Percentiles rank a stretch among this genome's conserved stretches.
phyloP scores from a whole-genome alignment of 2,888 invertebrate genomes.

The Malthinus seriepunctatus region DNA sequence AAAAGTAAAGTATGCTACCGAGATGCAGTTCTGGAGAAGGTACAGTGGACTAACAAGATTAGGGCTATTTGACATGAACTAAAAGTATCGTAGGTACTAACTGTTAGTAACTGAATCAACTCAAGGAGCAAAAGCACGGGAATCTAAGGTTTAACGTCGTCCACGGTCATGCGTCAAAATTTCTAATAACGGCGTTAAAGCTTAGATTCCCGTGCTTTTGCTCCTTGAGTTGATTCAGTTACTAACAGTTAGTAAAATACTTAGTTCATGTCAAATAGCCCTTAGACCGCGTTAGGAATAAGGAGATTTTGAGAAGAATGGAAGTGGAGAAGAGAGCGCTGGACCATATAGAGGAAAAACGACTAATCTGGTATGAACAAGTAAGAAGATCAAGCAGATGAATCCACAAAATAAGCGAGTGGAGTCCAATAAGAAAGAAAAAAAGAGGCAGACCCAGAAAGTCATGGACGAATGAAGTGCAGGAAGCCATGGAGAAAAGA shows the following conservation, averaged over 20 bases:
- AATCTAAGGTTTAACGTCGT: no score
- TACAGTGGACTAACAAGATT: background rate
- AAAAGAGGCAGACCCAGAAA: background rate
- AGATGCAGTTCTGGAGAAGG: slow-evolving; percentile 1
- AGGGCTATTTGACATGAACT: no score
- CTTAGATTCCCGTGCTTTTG: no score
- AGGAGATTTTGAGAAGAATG: slow-evolving; percentile 6
- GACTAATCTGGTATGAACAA: slow-evolving; percentile 7
- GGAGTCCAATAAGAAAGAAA: background rate
- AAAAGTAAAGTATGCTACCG: background rate
- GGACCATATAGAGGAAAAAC: slow-evolving; percentile 1
- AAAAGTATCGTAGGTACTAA: no score
- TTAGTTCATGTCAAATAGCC: no score
- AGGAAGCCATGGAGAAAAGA: background rate
- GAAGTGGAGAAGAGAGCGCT: background rate
- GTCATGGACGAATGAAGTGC: background rate
- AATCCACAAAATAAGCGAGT: background rate
- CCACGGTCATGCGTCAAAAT: no score
- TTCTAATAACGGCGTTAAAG: no score
- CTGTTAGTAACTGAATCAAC: no score
- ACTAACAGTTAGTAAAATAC: no score
- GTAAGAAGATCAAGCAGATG: background rate
- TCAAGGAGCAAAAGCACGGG: no score
- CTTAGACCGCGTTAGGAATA: background rate
- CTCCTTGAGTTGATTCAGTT: no score